These are phyloP conservation scores for Nowickia ferox DNA, from an alignment of 2,888 invertebrate species.

Conservation along the genomic window DNA sequence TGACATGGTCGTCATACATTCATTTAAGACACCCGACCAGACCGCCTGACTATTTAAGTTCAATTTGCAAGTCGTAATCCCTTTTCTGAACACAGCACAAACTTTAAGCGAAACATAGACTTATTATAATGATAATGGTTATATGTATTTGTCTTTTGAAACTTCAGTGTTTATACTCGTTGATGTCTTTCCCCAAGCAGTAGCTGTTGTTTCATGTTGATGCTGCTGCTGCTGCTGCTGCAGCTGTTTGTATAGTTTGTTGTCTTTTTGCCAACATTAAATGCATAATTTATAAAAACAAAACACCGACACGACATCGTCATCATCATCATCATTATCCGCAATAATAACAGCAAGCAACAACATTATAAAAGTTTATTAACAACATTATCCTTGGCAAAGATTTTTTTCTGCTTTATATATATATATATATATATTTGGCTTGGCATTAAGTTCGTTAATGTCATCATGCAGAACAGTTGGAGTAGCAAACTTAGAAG, in stretches of 20 bases:
- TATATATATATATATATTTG: slow-evolving; percentile 5
- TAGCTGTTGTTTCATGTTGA: background rate
- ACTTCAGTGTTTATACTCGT: background rate
- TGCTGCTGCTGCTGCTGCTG: background rate
- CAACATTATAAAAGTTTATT: slow-evolving; percentile 26
- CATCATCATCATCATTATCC: background rate
- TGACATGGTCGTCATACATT: too few relatives aligned
- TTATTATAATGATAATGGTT: too few relatives aligned
- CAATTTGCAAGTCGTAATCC: too few relatives aligned
- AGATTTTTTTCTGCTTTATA: background rate
- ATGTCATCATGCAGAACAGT: background rate
- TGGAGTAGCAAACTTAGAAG: background rate
- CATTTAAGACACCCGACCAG: too few relatives aligned
- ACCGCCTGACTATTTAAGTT: too few relatives aligned
- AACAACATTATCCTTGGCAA: slow-evolving; percentile 8
- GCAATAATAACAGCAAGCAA: background rate
- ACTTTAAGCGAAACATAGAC: too few relatives aligned
- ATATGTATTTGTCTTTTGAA: slow-evolving; percentile 11
- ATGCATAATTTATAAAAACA: slow-evolving; percentile 6
- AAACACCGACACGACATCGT: background rate
- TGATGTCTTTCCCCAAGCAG: background rate
- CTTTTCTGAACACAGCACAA: too few relatives aligned
- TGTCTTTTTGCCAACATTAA: slow-evolving; percentile 6
- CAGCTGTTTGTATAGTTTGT: slow-evolving; percentile 8
- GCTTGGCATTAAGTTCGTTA: slow-evolving; percentile 23